Conservation (phyloP, 2,113 vertebrate genomes). For the Chrysochloris asiatica region DNA sequence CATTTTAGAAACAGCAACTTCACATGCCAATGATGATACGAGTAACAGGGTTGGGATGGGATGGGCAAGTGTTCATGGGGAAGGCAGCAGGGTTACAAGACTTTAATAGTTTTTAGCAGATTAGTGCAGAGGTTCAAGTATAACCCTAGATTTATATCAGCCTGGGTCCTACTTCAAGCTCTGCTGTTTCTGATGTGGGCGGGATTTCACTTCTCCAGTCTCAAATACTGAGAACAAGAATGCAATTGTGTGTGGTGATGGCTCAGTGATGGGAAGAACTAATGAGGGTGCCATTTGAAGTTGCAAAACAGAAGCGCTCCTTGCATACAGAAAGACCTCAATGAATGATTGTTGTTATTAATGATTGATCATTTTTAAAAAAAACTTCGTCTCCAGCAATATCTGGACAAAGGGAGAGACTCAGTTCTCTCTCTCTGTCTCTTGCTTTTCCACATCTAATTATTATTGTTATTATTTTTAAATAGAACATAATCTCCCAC, state of each 20-base stretch:
- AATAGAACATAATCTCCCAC: not conserved
- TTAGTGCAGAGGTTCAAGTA: not conserved
- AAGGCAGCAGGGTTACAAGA: not conserved
- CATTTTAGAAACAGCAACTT: constrained; percentile 54
- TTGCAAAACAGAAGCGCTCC: not conserved
- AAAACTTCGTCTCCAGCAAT: not conserved
- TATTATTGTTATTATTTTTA: not conserved
- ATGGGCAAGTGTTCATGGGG: not conserved
- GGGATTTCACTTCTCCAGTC: not conserved
- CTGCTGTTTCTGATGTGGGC: not conserved
- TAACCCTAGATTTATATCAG: not conserved
- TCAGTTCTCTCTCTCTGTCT: not conserved
- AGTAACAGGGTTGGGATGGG: not conserved
- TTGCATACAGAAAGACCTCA: not conserved
- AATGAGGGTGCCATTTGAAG: not conserved
- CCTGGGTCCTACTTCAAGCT: not conserved
- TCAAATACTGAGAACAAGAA: not conserved
- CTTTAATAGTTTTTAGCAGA: not conserved
- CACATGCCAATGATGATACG: not conserved
- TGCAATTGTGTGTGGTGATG: not conserved
- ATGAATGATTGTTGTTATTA: not conserved
- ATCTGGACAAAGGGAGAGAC: not conserved
- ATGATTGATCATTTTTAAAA: not conserved
- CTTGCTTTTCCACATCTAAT: not conserved
- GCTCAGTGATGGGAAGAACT: not conserved